Conservation (phyloP, 2,888 invertebrate species). For the Fragum fragum region DNA sequence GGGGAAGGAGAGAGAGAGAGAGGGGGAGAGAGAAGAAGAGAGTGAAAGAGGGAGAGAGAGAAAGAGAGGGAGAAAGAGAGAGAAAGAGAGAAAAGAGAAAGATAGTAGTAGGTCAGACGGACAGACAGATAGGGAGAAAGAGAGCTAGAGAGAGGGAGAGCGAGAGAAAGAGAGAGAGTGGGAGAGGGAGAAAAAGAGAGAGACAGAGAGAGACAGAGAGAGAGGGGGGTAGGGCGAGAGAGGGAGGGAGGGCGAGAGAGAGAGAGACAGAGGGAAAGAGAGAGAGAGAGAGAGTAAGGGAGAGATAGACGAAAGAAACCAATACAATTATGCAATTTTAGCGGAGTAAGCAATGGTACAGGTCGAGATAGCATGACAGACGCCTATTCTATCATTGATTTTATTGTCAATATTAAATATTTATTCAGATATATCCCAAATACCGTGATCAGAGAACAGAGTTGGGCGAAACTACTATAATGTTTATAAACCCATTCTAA, state of each 20-base stretch:
- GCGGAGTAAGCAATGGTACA: no score
- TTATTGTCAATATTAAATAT: no score
- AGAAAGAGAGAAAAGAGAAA: not conserved
- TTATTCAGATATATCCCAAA: no score
- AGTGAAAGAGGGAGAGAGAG: no score
- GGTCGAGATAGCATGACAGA: no score
- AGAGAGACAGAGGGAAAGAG: not conserved
- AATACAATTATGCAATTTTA: no score
- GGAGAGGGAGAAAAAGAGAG: no score
- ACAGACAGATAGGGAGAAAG: not conserved
- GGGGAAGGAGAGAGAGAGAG: not conserved
- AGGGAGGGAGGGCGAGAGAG: not conserved
- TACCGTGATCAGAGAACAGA: no score
- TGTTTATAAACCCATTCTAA: no score
- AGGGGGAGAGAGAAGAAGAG: not conserved
- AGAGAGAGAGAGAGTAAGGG: not conserved
- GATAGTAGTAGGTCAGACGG: not conserved
- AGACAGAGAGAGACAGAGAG: not conserved
- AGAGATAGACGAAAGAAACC: not conserved
- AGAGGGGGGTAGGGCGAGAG: not conserved
- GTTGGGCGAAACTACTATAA: no score
- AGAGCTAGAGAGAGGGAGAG: not conserved
- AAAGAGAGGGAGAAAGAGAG: not conserved
- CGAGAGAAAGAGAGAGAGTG: not conserved
- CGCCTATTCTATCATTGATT: no score